These are phyloP conservation scores for Heliothis peltigera DNA, from an alignment of 2,888 invertebrate species.

Conservation along the genomic window DNA sequence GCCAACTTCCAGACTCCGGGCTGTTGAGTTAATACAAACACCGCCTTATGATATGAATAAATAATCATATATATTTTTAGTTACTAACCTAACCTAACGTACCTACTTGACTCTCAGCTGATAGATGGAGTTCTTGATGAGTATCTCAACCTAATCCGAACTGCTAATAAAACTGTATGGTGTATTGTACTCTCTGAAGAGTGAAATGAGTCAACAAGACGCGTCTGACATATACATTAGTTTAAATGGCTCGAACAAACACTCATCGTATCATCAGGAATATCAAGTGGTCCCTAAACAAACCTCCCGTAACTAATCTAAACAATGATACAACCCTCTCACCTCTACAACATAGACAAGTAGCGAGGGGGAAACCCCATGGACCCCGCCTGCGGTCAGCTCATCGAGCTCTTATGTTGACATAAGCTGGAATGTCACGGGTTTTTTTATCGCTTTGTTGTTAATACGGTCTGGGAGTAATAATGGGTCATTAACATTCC, in stretches of 20 bases:
- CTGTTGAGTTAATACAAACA: too few species aligned
- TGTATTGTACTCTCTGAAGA: too few species aligned
- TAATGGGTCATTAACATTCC: neutral
- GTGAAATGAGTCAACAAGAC: too few species aligned
- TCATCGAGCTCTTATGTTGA: conserved; percentile 27
- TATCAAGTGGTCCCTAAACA: conserved; percentile 32
- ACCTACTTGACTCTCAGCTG: too few species aligned
- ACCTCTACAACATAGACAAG: conserved; percentile 3
- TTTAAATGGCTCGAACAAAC: neutral
- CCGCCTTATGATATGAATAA: too few species aligned
- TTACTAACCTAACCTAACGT: too few species aligned
- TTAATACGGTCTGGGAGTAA: conserved; percentile 11
- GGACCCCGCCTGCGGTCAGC: conserved; percentile 35
- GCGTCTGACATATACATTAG: neutral
- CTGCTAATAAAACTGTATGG: too few species aligned
- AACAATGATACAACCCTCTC: conserved; percentile 26
- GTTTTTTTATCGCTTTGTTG: conserved; percentile 5
- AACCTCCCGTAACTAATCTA: conserved; percentile 8
- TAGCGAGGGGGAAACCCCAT: conserved; percentile 30
- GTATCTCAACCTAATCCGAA: too few species aligned
- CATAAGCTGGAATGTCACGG: conserved; percentile 1
- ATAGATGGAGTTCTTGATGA: too few species aligned
- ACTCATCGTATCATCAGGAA: conserved; percentile 19
- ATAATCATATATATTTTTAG: too few species aligned
- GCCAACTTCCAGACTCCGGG: too few species aligned